These are phyloP conservation scores for Tricholauxania praeusta DNA, from an alignment of 2,888 invertebrate genomes.

Conservation along the genomic window DNA sequence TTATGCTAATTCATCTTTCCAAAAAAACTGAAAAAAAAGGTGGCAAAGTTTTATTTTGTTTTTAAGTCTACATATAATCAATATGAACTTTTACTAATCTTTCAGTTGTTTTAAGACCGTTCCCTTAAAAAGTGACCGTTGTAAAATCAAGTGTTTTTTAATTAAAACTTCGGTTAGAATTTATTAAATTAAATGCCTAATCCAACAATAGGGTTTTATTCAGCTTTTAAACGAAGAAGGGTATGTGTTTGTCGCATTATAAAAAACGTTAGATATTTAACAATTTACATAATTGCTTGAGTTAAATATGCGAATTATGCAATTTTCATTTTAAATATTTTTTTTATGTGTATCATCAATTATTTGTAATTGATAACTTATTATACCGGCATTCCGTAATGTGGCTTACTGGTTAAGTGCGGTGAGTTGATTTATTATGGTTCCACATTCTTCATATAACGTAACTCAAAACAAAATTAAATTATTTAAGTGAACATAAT, in stretches of 20 bases:
- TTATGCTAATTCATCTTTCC: conserved; percentile 42
- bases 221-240: conserved; percentile 55
- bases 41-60: conserved; percentile 22
- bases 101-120: conserved; percentile 57
- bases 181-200: conserved; percentile 53
- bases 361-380: too few relatives aligned
- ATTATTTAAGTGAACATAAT: too few relatives aligned
- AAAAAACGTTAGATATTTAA: neutral
- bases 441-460: too few relatives aligned
- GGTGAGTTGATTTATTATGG: too few relatives aligned
- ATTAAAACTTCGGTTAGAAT: neutral
- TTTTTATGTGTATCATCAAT: too few relatives aligned
- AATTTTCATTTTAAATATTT: too few relatives aligned
- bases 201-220: conserved; percentile 58
- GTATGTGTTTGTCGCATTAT: conserved; percentile 45
- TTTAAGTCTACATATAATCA: conserved; percentile 37
- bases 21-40: conserved; percentile 32
- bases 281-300: too few relatives aligned
- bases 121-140: conserved; percentile 29
- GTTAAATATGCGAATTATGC: too few relatives aligned
- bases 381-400: too few relatives aligned
- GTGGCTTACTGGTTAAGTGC: too few relatives aligned
- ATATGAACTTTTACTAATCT: conserved; percentile 53
- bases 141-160: conserved; percentile 20
- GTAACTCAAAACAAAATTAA: too few relatives aligned